Percentiles rank a stretch among this genome's conserved stretches.
phyloP scores from a whole-genome alignment of 2,797 vertebrate genomes.

The Sebastes reedi region DNA sequence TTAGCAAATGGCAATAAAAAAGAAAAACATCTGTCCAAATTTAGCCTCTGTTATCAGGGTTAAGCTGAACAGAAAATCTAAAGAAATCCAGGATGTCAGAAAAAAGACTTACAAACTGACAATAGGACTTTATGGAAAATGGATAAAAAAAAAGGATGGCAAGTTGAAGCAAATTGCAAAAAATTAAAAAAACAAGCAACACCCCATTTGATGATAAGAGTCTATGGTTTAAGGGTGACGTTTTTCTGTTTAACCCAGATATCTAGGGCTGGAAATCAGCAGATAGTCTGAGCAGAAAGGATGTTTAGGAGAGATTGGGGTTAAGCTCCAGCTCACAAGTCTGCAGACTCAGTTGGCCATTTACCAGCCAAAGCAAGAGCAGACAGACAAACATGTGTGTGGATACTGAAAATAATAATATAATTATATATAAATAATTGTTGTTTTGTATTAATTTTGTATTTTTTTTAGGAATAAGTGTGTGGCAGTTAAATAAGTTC shows the following conservation, averaged over 20 bases:
- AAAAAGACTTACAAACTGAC: background rate
- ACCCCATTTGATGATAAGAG: background rate
- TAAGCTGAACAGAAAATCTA: background rate
- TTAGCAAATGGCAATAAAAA: background rate
- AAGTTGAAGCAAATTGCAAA: background rate
- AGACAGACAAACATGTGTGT: background rate
- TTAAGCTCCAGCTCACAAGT: conserved; percentile 54
- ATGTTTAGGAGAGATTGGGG: conserved; percentile 23
- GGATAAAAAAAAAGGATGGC: background rate
- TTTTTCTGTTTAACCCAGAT: background rate
- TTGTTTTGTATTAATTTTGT: no score
- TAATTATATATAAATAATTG: no score
- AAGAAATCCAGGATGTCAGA: background rate
- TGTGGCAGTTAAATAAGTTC: background rate
- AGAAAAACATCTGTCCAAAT: background rate
- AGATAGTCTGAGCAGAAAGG: background rate
- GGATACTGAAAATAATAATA: background rate
- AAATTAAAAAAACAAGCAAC: background rate
- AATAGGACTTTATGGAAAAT: background rate
- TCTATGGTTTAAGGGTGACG: background rate
- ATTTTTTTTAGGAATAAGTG: no score
- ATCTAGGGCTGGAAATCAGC: conserved; percentile 4
- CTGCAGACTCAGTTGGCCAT: background rate
- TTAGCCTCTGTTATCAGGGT: background rate
- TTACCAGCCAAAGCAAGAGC: background rate